phyloP scores from a whole-genome alignment of 2,797 vertebrate genomes.

The Bovichtus diacanthus region DNA sequence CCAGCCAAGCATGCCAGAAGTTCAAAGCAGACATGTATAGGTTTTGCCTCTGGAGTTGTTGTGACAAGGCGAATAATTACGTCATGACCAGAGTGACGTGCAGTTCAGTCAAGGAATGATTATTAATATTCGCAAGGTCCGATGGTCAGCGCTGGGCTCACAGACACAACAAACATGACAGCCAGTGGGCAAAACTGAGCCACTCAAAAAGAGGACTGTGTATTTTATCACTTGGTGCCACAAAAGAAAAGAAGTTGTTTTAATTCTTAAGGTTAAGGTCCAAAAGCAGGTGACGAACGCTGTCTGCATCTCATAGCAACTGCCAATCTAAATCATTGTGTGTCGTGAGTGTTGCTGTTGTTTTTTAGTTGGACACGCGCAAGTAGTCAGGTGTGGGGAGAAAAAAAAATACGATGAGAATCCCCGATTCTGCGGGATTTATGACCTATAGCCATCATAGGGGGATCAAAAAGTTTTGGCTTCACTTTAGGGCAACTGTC shows the following conservation, averaged over 20 bases:
- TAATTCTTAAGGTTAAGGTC: neutral
- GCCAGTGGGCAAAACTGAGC: slow-evolving; percentile 17
- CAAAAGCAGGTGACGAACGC: neutral
- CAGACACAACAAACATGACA: slow-evolving; percentile 33
- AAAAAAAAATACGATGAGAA: too few species aligned
- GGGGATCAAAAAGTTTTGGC: too few species aligned
- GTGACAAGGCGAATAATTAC: slow-evolving; percentile 61
- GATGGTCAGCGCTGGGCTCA: slow-evolving; percentile 47
- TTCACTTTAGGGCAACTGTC: too few species aligned
- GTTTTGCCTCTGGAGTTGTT: slow-evolving; percentile 42
- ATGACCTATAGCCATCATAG: too few species aligned
- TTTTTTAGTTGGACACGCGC: too few species aligned
- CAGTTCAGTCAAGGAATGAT: slow-evolving; percentile 37
- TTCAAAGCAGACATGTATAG: slow-evolving; percentile 20
- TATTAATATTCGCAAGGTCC: slow-evolving; percentile 50
- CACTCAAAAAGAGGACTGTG: neutral
- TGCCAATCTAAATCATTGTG: neutral
- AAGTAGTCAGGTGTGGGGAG: too few species aligned
- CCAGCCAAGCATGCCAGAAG: slow-evolving; percentile 39
- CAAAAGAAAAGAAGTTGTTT: neutral
- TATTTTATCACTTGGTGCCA: neutral
- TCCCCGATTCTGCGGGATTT: too few species aligned
- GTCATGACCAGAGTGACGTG: slow-evolving; percentile 40
- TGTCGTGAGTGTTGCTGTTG: too few species aligned
- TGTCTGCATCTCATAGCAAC: too few species aligned